Evolutionary conservation across 2,888 invertebrate genomes (phyloP).

Genomic region (Parnassius mnemosyne): DNA sequence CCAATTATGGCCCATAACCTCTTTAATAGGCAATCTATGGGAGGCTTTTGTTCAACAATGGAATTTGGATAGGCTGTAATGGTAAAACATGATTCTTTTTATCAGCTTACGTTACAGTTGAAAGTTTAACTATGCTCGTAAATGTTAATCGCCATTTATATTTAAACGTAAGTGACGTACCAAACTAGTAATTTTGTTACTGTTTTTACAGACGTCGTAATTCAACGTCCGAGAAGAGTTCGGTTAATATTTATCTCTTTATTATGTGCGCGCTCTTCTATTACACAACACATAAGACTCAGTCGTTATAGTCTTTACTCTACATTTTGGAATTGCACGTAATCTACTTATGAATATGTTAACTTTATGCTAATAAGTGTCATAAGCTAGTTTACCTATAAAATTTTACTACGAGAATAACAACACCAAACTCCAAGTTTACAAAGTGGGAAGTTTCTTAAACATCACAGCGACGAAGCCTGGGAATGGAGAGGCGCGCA

Average conservation of each 20-base stretch:
- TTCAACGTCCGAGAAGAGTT: constrained; percentile 23
- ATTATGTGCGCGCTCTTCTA: constrained; percentile 10
- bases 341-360: background rate
- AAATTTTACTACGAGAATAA: constrained; percentile 52
- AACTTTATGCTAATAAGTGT: constrained; percentile 6
- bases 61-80: no score
- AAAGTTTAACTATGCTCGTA: no score
- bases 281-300: constrained; percentile 16
- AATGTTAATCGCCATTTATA: no score
- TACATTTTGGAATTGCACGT: constrained; percentile 8
- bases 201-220: constrained; percentile 25
- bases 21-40: no score
- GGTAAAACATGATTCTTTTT: no score
- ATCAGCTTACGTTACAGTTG: no score
- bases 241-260: constrained; percentile 22
- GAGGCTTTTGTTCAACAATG: no score
- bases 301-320: background rate
- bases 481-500: constrained; percentile 19
- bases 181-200: constrained; percentile 20
- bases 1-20: no score
- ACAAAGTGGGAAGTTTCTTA: constrained; percentile 61
- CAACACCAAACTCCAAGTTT: constrained; percentile 54
- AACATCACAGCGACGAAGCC: constrained; percentile 43
- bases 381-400: constrained; percentile 25
- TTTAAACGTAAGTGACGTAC: constrained; percentile 2